Percentiles rank a stretch among this genome's conserved stretches.
These are phyloP conservation scores for Oligia latruncula DNA, from an alignment of 2,888 invertebrate species.

Conservation along the genomic window DNA sequence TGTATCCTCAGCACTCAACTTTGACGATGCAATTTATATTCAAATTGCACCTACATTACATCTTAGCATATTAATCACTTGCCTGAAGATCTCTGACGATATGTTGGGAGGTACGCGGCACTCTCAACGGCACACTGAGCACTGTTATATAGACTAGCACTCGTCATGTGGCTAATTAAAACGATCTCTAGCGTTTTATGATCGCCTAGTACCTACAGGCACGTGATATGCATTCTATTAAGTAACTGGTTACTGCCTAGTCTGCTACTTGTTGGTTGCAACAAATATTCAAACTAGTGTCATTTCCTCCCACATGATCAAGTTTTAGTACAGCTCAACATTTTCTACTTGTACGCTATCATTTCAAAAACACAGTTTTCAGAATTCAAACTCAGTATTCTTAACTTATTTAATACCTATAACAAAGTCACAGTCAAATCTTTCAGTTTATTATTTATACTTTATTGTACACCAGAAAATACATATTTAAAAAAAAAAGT, in stretches of 20 bases:
- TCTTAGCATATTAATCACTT: constrained; percentile 16
- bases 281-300: not conserved
- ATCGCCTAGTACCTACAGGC: constrained; percentile 6
- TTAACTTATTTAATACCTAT: not conserved
- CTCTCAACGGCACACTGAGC: constrained; percentile 11
- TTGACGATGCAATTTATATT: constrained; percentile 33
- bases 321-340: not conserved
- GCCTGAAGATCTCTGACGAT: constrained; percentile 7
- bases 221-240: not conserved
- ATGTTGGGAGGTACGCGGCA: not conserved
- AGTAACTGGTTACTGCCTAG: not conserved
- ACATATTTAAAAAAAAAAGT: too few relatives aligned
- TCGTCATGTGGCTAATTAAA: constrained; percentile 2
- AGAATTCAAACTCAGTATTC: not conserved
- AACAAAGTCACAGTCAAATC: not conserved
- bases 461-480: not conserved
- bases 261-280: constrained; percentile 8
- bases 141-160: constrained; percentile 14
- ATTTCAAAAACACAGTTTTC: not conserved
- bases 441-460: not conserved
- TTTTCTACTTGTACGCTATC: not conserved
- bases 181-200: not conserved
- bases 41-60: constrained; percentile 25
- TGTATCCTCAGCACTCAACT: constrained; percentile 11
- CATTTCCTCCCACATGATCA: too few relatives aligned